phyloP scores from a whole-genome alignment of 1,140 invertebrate genomes.

The Plodia interpunctella region DNA sequence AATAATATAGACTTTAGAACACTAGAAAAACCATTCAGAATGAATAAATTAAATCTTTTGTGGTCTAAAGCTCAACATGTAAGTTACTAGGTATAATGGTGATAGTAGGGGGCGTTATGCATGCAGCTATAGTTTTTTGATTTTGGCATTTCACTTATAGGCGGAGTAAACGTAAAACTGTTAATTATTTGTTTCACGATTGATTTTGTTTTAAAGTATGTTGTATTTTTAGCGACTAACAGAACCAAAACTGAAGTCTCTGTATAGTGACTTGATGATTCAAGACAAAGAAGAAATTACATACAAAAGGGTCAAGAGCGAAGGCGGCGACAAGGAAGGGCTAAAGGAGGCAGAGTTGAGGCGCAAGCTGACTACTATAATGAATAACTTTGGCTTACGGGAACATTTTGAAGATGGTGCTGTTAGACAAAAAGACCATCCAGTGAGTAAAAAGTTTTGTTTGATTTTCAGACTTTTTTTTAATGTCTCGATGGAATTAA shows the following conservation, averaged over 20 bases:
- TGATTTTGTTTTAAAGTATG: not conserved
- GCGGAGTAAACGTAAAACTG: too few relatives aligned
- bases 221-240: constrained; percentile 82
- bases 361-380: constrained; percentile 87
- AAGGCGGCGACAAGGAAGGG: constrained; percentile 92
- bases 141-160: too few relatives aligned
- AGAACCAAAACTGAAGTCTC: constrained; percentile 88
- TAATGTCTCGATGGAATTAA: too few relatives aligned
- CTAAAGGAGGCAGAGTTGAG: constrained; percentile 89
- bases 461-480: too few relatives aligned
- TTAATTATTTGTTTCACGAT: too few relatives aligned
- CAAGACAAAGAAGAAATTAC: constrained; percentile 95
- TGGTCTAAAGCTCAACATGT: constrained; percentile 92
- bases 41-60: constrained; percentile 89
- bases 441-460: constrained; percentile 47
- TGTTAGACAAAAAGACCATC: constrained; percentile 76
- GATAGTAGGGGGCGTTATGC: not conserved
- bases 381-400: constrained; percentile 88
- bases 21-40: constrained; percentile 87
- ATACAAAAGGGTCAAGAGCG: constrained; percentile 88
- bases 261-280: constrained; percentile 92
- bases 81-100: constrained; percentile 34
- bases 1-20: constrained; percentile 75
- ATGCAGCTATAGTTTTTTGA: not conserved
- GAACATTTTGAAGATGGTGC: constrained; percentile 86